Evolutionary conservation across 2,113 vertebrate genomes (phyloP).

Genomic region (Pterocles gutturalis): DNA sequence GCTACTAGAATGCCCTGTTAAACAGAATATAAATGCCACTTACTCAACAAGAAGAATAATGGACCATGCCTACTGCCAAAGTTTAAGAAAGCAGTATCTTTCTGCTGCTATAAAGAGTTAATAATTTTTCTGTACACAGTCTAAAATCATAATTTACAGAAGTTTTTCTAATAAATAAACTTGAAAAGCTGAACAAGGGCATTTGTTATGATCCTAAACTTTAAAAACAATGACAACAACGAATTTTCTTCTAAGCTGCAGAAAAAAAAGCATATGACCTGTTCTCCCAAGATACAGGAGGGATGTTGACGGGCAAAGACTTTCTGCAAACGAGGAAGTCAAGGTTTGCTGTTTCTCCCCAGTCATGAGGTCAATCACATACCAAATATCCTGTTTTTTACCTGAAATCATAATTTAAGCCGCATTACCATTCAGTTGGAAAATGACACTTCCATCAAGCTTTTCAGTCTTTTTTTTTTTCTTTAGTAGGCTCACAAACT

Average conservation of each 20-base stretch:
- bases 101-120: not conserved
- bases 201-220: not conserved
- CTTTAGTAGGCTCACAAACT: not conserved
- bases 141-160: not conserved
- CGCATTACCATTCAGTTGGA: not conserved
- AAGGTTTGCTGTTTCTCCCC: slow-evolving; percentile 98
- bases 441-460: not conserved
- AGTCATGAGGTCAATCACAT: slow-evolving; percentile 93
- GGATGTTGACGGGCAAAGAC: slow-evolving; percentile 92
- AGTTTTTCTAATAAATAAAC: not conserved
- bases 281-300: slow-evolving; percentile 96
- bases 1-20: not conserved
- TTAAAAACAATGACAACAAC: not conserved
- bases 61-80: not conserved
- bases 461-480: not conserved
- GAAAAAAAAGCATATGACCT: slow-evolving; percentile 77
- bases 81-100: not conserved
- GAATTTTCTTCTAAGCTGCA: not conserved
- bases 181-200: not conserved
- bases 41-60: not conserved
- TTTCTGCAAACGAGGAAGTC: slow-evolving; percentile 93
- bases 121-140: not conserved
- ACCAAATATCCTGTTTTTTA: slow-evolving; percentile 98
- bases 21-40: not conserved
- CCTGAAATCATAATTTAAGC: slow-evolving; percentile 77